Evolutionary conservation across 1,140 invertebrate species (phyloP).

Genomic region (Branchinecta lynchi): DNA sequence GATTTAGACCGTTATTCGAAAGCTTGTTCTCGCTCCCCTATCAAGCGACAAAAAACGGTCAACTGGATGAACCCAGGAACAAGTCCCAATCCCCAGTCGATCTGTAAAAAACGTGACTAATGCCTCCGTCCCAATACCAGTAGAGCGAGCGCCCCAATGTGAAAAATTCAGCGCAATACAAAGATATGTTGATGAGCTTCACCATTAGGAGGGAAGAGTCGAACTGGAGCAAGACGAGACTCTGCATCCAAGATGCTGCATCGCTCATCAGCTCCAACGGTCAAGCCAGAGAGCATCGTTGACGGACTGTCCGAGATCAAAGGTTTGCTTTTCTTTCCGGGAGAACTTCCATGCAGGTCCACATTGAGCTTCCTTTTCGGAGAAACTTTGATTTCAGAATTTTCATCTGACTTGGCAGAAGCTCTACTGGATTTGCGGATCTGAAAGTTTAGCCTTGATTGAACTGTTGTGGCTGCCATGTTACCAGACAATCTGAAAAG

Average conservation of each 20-base stretch:
- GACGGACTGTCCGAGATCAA: neutral
- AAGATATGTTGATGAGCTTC: neutral
- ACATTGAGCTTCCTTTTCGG: constrained; percentile 2
- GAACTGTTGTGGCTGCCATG: neutral
- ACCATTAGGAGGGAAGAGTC: neutral
- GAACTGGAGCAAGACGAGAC: neutral
- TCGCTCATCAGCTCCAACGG: neutral
- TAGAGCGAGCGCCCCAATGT: neutral
- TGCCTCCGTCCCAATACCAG: neutral
- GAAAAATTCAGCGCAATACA: neutral
- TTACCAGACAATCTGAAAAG: too few relatives aligned
- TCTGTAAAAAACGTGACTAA: too few relatives aligned
- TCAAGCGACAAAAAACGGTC: too few relatives aligned
- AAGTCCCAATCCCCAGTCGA: too few relatives aligned
- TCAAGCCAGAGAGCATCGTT: neutral
- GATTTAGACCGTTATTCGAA: neutral
- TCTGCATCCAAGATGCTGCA: too few relatives aligned
- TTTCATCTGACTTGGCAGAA: neutral
- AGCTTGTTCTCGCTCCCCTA: too few relatives aligned
- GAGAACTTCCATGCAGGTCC: neutral
- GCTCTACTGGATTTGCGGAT: neutral
- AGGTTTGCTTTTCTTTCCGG: neutral
- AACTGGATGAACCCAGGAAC: too few relatives aligned
- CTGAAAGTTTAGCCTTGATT: neutral
- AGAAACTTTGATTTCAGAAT: neutral